These are phyloP conservation scores for Coptodon bakossiorum DNA, from an alignment of 2,113 vertebrate genomes.

Conservation along the genomic window DNA sequence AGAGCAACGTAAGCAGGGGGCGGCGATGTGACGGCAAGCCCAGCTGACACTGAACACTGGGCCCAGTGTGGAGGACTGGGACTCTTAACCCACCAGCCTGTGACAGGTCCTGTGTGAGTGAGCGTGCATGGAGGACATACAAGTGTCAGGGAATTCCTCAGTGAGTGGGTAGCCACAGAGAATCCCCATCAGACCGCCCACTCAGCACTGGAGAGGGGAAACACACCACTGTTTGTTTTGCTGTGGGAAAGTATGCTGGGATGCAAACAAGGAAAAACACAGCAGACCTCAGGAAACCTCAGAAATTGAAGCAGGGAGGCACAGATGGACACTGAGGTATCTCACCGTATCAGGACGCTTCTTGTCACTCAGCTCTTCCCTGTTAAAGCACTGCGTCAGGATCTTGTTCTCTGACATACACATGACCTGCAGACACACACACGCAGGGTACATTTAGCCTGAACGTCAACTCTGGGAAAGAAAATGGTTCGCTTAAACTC, in stretches of 20 bases:
- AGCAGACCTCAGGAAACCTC: neutral
- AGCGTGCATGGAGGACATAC: conserved; percentile 18
- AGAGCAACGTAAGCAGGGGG: neutral
- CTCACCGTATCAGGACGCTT: conserved; percentile 93
- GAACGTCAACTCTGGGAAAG: neutral
- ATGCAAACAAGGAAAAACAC: neutral
- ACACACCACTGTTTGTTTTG: conserved; percentile 39
- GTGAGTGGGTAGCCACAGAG: conserved; percentile 31
- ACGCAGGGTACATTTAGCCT: neutral
- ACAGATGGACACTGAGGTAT: neutral
- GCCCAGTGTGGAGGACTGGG: conserved; percentile 44
- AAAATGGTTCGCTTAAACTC: neutral
- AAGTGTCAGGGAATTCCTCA: conserved; percentile 51
- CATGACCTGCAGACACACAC: conserved; percentile 77
- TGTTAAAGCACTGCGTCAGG: conserved; percentile 87
- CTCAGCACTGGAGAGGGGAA: neutral
- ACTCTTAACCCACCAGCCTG: conserved; percentile 5
- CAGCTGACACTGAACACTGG: conserved; percentile 31
- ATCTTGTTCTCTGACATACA: conserved; percentile 92
- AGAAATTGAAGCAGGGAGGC: neutral
- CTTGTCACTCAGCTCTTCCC: conserved; percentile 89
- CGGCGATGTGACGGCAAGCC: neutral
- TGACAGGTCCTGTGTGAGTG: conserved; percentile 11
- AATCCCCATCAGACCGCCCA: conserved; percentile 37
- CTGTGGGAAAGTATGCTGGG: conserved; percentile 39